Conservation (phyloP, 2,113 vertebrate genomes). For the Isurus oxyrinchus region DNA sequence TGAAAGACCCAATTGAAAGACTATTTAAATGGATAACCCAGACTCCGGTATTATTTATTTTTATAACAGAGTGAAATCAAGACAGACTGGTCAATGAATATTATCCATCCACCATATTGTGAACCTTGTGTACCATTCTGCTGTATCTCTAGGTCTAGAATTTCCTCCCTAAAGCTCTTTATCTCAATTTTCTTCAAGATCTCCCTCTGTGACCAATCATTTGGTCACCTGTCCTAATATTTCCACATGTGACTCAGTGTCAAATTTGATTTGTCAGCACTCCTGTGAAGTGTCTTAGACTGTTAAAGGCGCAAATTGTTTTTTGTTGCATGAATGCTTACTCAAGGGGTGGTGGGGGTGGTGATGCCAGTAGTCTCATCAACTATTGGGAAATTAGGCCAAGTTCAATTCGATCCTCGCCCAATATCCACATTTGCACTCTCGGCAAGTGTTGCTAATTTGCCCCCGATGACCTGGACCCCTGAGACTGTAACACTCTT, state of each 20-base stretch:
- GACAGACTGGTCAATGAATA: too few relatives aligned
- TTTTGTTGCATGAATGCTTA: not conserved
- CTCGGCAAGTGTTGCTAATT: not conserved
- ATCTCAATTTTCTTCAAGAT: not conserved
- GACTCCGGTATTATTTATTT: too few relatives aligned
- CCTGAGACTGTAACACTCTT: not conserved
- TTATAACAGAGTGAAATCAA: too few relatives aligned
- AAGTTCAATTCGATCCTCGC: not conserved
- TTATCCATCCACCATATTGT: too few relatives aligned
- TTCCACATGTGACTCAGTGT: not conserved
- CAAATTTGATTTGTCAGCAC: not conserved
- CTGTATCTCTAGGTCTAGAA: not conserved
- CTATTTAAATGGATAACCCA: too few relatives aligned
- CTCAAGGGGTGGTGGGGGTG: not conserved
- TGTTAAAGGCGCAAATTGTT: not conserved
- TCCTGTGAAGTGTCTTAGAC: not conserved
- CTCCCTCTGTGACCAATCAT: not conserved
- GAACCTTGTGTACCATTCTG: not conserved
- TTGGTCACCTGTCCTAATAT: not conserved
- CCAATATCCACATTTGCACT: not conserved
- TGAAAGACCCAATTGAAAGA: too few relatives aligned
- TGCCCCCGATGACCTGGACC: not conserved
- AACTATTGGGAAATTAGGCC: not conserved
- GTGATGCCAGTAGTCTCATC: not conserved
- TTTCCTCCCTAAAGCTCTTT: not conserved